Conservation (phyloP, 2,113 vertebrate species). For the Catagonus wagneri region DNA sequence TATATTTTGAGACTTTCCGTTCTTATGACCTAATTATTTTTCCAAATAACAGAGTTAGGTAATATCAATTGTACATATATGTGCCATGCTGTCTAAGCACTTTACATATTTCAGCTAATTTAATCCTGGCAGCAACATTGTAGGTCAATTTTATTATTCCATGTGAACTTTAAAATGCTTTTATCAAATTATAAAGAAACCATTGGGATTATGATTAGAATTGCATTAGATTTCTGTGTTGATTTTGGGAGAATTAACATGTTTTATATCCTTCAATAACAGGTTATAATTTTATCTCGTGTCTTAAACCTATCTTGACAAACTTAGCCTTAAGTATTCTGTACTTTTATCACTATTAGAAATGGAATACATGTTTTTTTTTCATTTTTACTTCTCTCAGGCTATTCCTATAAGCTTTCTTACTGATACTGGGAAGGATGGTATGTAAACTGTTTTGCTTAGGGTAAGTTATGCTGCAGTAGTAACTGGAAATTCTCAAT, state of each 20-base stretch:
- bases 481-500: background rate
- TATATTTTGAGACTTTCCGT: background rate
- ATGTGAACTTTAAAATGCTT: constrained; percentile 28
- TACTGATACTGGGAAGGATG: background rate
- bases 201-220: background rate
- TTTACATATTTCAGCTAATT: background rate
- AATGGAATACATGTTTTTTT: background rate
- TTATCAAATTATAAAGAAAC: constrained; percentile 37
- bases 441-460: background rate
- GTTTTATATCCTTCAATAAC: background rate
- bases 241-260: background rate
- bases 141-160: background rate
- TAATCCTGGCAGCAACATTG: constrained; percentile 41
- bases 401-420: background rate
- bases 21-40: constrained; percentile 1
- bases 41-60: background rate
- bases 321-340: background rate
- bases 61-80: background rate
- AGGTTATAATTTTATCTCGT: constrained; percentile 25
- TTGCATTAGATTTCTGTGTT: background rate
- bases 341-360: background rate
- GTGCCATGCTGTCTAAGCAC: background rate
- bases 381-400: background rate
- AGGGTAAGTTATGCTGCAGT: background rate
- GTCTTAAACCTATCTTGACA: background rate